Evolutionary conservation across 2,888 invertebrate genomes (phyloP).

Genomic region (Torymus auratus): DNA sequence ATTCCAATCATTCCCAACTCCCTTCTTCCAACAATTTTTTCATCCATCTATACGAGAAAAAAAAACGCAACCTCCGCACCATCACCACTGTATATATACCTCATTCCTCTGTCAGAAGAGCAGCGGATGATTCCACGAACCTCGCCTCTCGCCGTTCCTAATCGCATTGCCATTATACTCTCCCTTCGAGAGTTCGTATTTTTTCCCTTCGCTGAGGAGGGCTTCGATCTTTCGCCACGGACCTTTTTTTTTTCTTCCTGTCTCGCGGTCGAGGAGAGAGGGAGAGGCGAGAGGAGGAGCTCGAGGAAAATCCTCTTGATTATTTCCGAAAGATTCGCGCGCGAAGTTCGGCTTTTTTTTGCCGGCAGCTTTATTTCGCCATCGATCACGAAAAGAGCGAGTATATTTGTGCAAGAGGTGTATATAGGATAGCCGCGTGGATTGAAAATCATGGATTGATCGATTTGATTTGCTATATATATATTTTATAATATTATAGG

Average conservation of each 20-base stretch:
- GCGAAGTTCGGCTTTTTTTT: background rate
- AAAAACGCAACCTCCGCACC: too few relatives aligned
- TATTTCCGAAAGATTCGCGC: conserved; percentile 27
- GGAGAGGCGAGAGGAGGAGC: background rate
- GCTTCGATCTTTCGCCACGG: background rate
- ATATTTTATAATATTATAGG: too few relatives aligned
- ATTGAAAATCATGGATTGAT: too few relatives aligned
- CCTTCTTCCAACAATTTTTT: too few relatives aligned
- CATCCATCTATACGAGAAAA: too few relatives aligned
- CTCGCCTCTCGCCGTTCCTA: background rate
- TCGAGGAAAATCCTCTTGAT: conserved; percentile 28
- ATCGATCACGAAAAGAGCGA: conserved; percentile 17
- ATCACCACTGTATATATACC: too few relatives aligned
- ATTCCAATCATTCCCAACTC: too few relatives aligned
- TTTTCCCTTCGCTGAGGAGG: conserved; percentile 4
- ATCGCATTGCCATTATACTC: conserved; percentile 35
- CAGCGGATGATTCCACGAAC: too few relatives aligned
- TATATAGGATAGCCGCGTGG: background rate
- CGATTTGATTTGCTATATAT: too few relatives aligned
- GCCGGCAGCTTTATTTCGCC: conserved; percentile 4
- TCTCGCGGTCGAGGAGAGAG: background rate
- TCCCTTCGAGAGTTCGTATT: conserved; percentile 5
- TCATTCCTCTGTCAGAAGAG: too few relatives aligned
- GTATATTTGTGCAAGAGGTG: background rate
- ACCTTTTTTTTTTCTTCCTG: background rate